phyloP scores from a whole-genome alignment of 2,113 vertebrate species.

The Catharus fuscescens region DNA sequence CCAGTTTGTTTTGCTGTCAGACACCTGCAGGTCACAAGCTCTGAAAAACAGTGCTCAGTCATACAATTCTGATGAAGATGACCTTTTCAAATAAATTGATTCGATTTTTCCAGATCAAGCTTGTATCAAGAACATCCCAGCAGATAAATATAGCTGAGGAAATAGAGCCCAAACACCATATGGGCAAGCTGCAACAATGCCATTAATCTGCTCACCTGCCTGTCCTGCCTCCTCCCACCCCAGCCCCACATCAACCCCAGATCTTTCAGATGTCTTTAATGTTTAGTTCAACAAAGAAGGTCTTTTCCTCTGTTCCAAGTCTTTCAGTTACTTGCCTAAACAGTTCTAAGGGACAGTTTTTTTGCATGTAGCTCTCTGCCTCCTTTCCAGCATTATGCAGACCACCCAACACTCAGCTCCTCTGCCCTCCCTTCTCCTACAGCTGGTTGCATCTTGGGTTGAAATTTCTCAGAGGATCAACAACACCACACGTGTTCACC shows the following conservation, averaged over 20 bases:
- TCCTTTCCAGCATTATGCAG: conserved; percentile 16
- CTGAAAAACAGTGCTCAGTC: neutral
- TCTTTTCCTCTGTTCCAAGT: conserved; percentile 45
- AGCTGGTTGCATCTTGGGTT: neutral
- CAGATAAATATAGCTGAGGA: neutral
- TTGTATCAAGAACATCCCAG: neutral
- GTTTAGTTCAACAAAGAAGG: conserved; percentile 25
- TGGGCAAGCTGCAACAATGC: conserved; percentile 39
- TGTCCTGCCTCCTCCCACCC: conserved; percentile 35
- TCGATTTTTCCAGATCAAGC: neutral
- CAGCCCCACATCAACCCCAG: conserved; percentile 12
- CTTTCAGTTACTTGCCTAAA: conserved; percentile 32
- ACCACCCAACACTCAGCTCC: conserved; percentile 28
- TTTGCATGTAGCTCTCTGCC: neutral
- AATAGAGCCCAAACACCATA: neutral
- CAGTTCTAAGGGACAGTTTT: conserved; percentile 45
- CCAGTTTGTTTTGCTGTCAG: neutral
- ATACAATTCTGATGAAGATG: neutral
- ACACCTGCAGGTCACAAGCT: neutral
- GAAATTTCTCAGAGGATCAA: conserved; percentile 18
- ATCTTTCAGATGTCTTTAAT: conserved; percentile 27
- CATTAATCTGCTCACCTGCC: conserved; percentile 23
- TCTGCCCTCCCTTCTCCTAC: neutral
- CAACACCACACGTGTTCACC: neutral
- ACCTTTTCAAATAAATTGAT: neutral